phyloP scores from a whole-genome alignment of 1,140 invertebrate species.

The Drosophila repleta region DNA sequence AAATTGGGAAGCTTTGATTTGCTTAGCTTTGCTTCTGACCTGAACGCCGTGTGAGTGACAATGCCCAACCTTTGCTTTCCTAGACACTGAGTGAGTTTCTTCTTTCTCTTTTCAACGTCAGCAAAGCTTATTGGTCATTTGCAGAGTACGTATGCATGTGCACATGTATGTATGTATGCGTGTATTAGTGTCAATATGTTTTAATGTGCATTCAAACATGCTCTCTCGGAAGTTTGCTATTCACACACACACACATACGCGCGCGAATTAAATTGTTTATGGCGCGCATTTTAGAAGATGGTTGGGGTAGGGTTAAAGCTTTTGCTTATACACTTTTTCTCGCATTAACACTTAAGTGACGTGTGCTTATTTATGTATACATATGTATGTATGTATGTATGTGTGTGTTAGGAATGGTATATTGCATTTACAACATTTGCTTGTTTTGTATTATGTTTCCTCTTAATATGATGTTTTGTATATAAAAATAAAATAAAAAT shows the following conservation, averaged over 20 bases:
- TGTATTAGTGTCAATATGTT: constrained; percentile 41
- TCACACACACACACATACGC: constrained; percentile 9
- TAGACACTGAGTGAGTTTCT: constrained; percentile 7
- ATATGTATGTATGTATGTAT: neutral
- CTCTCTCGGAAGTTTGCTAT: constrained; percentile 23
- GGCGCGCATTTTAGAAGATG: constrained; percentile 60
- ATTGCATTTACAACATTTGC: constrained; percentile 10
- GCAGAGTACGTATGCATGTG: constrained; percentile 16
- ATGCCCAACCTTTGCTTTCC: constrained; percentile 2
- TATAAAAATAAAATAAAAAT: constrained; percentile 3
- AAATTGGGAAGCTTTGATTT: constrained; percentile 18
- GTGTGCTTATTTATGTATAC: constrained; percentile 3
- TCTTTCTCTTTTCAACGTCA: constrained; percentile 17
- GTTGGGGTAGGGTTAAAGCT: constrained; percentile 60
- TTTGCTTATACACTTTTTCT: constrained; percentile 21
- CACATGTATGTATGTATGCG: constrained; percentile 7
- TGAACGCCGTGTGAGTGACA: constrained; percentile 18
- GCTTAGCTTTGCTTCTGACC: constrained; percentile 5
- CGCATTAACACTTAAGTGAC: constrained; percentile 11
- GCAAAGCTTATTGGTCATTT: constrained; percentile 39
- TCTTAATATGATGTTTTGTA: constrained; percentile 14
- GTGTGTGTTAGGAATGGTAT: constrained; percentile 2
- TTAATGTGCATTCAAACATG: constrained; percentile 58
- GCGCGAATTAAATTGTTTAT: constrained; percentile 63
- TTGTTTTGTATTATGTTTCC: constrained; percentile 8